A percentile compares a stretch with the other conserved stretches of the same genome.
These are phyloP conservation scores for Acromyrmex heyeri DNA, from an alignment of 1,140 invertebrate genomes.

Conservation along the genomic window DNA sequence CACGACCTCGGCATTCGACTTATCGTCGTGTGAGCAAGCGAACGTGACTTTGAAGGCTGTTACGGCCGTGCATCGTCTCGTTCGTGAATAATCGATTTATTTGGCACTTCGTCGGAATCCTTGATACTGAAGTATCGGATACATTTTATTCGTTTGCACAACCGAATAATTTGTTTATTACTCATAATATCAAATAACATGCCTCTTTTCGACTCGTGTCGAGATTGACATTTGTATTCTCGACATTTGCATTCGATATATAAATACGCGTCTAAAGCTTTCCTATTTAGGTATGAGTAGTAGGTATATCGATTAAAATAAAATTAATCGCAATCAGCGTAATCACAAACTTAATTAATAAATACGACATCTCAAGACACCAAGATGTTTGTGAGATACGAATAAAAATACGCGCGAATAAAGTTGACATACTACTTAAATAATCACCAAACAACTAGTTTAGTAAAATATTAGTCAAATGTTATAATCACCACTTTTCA, in stretches of 20 bases:
- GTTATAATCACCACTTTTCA: background rate
- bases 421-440: background rate
- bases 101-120: conserved; percentile 73
- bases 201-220: conserved; percentile 1
- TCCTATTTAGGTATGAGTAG: background rate
- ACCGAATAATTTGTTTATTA: conserved; percentile 74
- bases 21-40: conserved; percentile 2
- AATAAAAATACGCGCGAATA: conserved; percentile 23
- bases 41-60: conserved; percentile 60
- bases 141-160: conserved; percentile 65
- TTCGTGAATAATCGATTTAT: conserved; percentile 68
- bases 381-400: conserved; percentile 5
- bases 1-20: conserved; percentile 7
- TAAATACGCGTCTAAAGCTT: background rate
- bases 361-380: background rate
- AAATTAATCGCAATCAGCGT: background rate
- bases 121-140: conserved; percentile 71
- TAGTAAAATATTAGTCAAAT: conserved; percentile 17
- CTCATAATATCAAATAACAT: conserved; percentile 63
- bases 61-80: conserved; percentile 34
- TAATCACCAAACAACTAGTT: conserved; percentile 5
- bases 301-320: background rate
- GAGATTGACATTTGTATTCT: conserved; percentile 19
- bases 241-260: background rate
- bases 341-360: background rate